Base-by-base conservation (phyloP, 2,888 invertebrate genomes). In the Netelia inedita region DNA sequence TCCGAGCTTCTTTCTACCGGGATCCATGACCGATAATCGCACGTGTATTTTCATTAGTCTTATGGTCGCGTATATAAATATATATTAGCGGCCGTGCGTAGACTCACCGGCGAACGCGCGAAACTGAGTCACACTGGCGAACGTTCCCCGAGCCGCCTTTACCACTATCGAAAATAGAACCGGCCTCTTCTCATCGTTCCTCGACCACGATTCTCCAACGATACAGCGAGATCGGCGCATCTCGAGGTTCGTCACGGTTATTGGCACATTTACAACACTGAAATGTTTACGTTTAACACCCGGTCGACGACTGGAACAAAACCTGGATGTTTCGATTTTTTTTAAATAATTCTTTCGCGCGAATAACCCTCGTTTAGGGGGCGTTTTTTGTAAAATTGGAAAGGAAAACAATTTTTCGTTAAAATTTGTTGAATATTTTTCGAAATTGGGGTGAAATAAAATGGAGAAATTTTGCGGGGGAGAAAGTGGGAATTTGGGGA, bases 121-220 rank as follows among this genome's bases (percentile, higher is more conserved):
- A 78, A 75, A 57, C 50, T 71, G 81, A 81, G 69, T 85, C 81
- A 81, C 78, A 85, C 73, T 63, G 66, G 78, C 73, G 41, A 71
- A 55, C 76, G 57, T 43, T 79, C 53, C 69, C 9, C 73, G 63
- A 72, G 63, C 46, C 57, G 74, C 46, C 43, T 35, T 85, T 59
- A 65, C 65, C n/a, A 28, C 57, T 43, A 79, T 82, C 82, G 43
- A 82, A 82, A 85, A 85, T 85, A 85, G 82, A 82, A 82, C 79
- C 19, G 19, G 57, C 71, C 74, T 65, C 65, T 71, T 85, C 69
- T 63, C 68, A 65, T 43, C 9, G 19, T 16, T 50, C 55, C 65
- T 21, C 59, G 50, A 43, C 65, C 43, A n/a, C 53, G 53, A 72
- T 55, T 63, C 63, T 55, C 53, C 11, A 69, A 66, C 16, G 21